Evolutionary conservation across 2,888 invertebrate genomes (phyloP).

Genomic region (Lampropteryx suffumata): DNA sequence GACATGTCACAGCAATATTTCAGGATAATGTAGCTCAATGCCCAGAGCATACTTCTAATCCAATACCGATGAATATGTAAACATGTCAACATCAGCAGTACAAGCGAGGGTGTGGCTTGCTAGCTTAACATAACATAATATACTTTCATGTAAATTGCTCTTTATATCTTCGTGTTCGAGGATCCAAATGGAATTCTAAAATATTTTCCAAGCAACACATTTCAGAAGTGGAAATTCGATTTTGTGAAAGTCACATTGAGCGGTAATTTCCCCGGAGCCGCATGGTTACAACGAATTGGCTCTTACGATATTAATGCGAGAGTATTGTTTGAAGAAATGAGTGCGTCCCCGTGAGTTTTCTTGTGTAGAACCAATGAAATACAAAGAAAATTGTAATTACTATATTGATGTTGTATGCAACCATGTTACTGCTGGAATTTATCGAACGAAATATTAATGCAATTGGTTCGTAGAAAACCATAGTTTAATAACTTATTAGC

Average conservation of each 20-base stretch:
- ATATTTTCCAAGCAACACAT: slow-evolving; percentile 23
- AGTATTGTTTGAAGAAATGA: slow-evolving; percentile 20
- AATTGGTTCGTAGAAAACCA: too few species aligned
- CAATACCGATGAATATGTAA: slow-evolving; percentile 55
- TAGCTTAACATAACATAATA: slow-evolving; percentile 32
- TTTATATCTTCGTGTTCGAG: slow-evolving; percentile 21
- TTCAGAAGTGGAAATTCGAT: slow-evolving; percentile 23
- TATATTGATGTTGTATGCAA: too few species aligned
- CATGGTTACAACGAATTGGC: slow-evolving; percentile 14
- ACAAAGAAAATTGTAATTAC: not conserved
- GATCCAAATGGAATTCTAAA: slow-evolving; percentile 18
- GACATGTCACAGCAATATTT: slow-evolving; percentile 37
- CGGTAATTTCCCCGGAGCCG: slow-evolving; percentile 30
- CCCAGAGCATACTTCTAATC: slow-evolving; percentile 34
- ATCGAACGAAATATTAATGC: too few species aligned
- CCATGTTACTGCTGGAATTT: too few species aligned
- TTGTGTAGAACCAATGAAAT: not conserved
- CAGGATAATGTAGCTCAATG: slow-evolving; percentile 48
- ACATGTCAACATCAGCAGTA: slow-evolving; percentile 42
- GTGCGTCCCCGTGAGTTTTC: not conserved
- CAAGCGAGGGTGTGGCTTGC: slow-evolving; percentile 41
- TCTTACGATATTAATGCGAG: slow-evolving; percentile 14
- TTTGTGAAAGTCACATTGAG: slow-evolving; percentile 25
- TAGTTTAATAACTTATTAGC: too few species aligned
- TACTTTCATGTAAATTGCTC: slow-evolving; percentile 49